phyloP scores from a whole-genome alignment of 1,140 invertebrate genomes.

The Vollenhovia emeryi region DNA sequence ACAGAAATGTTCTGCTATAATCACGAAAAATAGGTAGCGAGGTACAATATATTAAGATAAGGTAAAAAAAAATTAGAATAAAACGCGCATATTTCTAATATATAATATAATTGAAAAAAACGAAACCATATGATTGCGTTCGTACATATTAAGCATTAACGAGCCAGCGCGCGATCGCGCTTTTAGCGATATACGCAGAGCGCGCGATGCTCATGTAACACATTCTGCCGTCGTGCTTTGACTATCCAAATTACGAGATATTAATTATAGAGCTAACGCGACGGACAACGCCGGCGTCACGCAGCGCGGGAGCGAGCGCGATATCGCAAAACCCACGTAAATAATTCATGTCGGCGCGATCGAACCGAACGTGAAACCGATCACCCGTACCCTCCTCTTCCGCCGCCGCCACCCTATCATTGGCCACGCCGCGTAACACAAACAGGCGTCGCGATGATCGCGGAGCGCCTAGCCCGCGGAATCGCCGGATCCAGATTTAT shows the following conservation, averaged over 20 bases:
- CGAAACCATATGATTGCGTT: neutral
- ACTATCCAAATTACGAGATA: constrained; percentile 72
- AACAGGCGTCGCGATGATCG: constrained; percentile 37
- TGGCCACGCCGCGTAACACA: constrained; percentile 40
- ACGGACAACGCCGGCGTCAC: constrained; percentile 48
- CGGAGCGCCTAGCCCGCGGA: neutral
- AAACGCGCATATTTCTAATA: neutral
- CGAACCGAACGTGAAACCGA: constrained; percentile 57
- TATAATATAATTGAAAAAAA: constrained; percentile 14
- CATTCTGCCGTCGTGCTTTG: constrained; percentile 61
- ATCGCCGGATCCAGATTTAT: constrained; percentile 72
- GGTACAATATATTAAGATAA: neutral
- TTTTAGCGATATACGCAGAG: constrained; percentile 36
- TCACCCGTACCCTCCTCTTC: constrained; percentile 40
- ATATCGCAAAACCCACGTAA: constrained; percentile 55
- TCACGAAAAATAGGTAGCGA: neutral
- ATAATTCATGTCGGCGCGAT: constrained; percentile 59
- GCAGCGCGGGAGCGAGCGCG: constrained; percentile 35
- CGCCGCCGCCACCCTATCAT: neutral
- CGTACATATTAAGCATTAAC: constrained; percentile 44
- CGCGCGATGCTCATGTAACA: constrained; percentile 45
- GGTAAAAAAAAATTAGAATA: neutral
- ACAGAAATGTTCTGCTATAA: neutral
- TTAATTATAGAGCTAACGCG: constrained; percentile 72
- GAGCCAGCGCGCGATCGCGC: constrained; percentile 31